Conservation (phyloP, 1,140 invertebrate genomes). For the Mylabris phalerata region DNA sequence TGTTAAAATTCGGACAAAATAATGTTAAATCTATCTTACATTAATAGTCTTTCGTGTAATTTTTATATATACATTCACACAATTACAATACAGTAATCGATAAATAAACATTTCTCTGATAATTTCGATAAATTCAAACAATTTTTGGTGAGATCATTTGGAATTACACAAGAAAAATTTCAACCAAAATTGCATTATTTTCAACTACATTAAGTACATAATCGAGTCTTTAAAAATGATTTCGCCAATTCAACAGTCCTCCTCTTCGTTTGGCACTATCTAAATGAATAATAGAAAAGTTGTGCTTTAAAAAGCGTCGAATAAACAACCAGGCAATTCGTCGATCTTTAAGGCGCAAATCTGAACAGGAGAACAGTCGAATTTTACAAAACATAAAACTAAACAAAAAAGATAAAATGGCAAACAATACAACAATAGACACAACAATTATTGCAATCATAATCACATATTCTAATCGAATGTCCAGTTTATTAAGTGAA, state of each 20-base stretch:
- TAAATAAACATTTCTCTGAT: slow-evolving; percentile 10
- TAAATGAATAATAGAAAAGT: slow-evolving; percentile 4
- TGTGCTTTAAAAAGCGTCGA: slow-evolving; percentile 14
- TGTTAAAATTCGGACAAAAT: slow-evolving; percentile 27
- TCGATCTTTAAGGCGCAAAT: slow-evolving; percentile 9
- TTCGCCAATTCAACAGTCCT: too few relatives aligned
- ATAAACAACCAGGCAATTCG: neutral
- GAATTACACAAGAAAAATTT: slow-evolving; percentile 1
- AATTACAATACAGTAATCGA: slow-evolving; percentile 15
- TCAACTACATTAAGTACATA: slow-evolving; percentile 14
- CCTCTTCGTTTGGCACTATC: too few relatives aligned
- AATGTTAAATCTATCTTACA: slow-evolving; percentile 8
- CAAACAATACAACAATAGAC: slow-evolving; percentile 28
- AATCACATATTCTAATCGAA: slow-evolving; percentile 33
- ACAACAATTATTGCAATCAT: slow-evolving; percentile 37
- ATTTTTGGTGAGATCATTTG: slow-evolving; percentile 14
- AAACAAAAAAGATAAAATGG: neutral
- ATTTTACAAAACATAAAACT: slow-evolving; percentile 4
- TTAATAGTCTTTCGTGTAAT: too few relatives aligned
- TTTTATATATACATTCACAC: slow-evolving; percentile 19
- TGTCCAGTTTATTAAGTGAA: slow-evolving; percentile 5
- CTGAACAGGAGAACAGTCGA: slow-evolving; percentile 6
- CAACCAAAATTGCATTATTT: neutral
- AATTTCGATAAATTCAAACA: slow-evolving; percentile 7
- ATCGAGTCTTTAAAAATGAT: slow-evolving; percentile 10